These are phyloP conservation scores for Sciaenops ocellatus DNA, from an alignment of 2,797 vertebrate genomes.

Conservation along the genomic window DNA sequence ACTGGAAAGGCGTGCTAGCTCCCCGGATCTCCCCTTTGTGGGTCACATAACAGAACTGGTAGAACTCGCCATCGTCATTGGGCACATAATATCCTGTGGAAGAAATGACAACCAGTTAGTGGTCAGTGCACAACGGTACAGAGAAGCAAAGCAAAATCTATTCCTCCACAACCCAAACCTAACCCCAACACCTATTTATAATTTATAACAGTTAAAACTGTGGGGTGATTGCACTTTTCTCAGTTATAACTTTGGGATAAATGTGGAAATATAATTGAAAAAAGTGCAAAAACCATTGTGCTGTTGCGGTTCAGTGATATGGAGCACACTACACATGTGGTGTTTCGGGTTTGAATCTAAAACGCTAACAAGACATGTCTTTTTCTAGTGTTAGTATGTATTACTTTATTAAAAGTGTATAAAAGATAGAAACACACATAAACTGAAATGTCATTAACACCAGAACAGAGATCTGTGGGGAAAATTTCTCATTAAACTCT, in stretches of 20 bases:
- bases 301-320: neutral
- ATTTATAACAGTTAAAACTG: neutral
- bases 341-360: slow-evolving; percentile 35
- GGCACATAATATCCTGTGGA: slow-evolving; percentile 95
- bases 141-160: neutral
- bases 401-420: slow-evolving; percentile 42
- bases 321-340: neutral
- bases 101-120: slow-evolving; percentile 1
- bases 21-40: slow-evolving; percentile 98
- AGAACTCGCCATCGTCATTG: slow-evolving; percentile 98
- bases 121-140: neutral
- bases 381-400: slow-evolving; percentile 24
- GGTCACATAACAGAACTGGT: slow-evolving; percentile 99
- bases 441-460: slow-evolving; percentile 62
- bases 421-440: slow-evolving; percentile 42
- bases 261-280: neutral
- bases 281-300: slow-evolving; percentile 5
- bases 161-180: neutral
- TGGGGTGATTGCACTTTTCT: neutral
- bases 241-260: neutral
- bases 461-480: slow-evolving; percentile 39
- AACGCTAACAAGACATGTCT: slow-evolving; percentile 14
- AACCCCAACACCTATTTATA: neutral
- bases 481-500: slow-evolving; percentile 58
- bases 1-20: slow-evolving; percentile 98